These are phyloP conservation scores for Gisinianus flammeolus DNA, from an alignment of 2,888 invertebrate genomes.

Conservation along the genomic window DNA sequence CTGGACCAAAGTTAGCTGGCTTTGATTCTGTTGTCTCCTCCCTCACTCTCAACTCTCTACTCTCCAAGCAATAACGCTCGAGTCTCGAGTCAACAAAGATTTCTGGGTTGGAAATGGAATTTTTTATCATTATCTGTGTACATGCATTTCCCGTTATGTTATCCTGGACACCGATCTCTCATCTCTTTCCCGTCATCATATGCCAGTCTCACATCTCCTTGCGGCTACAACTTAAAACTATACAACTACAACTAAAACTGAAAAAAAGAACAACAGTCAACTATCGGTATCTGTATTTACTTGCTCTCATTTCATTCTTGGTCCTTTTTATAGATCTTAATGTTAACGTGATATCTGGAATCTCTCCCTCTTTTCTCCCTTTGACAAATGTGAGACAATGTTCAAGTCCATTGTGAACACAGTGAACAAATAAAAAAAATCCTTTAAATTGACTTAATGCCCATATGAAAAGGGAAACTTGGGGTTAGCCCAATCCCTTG, in stretches of 20 bases:
- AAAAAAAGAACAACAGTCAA: neutral
- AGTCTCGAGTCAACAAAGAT: conserved; percentile 1
- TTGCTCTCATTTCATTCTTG: neutral
- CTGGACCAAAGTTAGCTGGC: too few relatives aligned
- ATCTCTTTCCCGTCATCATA: neutral
- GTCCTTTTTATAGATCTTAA: too few relatives aligned
- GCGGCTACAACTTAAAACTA: too few relatives aligned
- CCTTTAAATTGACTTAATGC: conserved; percentile 13
- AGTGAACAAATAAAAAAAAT: conserved; percentile 15
- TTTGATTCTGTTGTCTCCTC: too few relatives aligned
- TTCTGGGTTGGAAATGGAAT: conserved; percentile 7
- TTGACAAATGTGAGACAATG: too few relatives aligned
- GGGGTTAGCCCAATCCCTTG: conserved; percentile 4
- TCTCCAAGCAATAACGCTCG: neutral
- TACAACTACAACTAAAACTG: too few relatives aligned
- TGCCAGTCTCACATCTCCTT: neutral
- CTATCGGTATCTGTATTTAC: neutral
- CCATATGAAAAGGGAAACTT: conserved; percentile 23
- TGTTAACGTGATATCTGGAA: too few relatives aligned
- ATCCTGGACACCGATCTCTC: conserved; percentile 7
- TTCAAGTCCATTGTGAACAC: neutral
- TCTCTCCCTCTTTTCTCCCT: neutral
- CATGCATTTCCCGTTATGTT: neutral
- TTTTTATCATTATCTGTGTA: conserved; percentile 7
- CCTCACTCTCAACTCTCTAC: too few relatives aligned